Percentiles rank a stretch among this genome's conserved stretches.
Evolutionary conservation across 2,797 vertebrate genomes (phyloP).

Genomic region (Xerus rutilus): DNA sequence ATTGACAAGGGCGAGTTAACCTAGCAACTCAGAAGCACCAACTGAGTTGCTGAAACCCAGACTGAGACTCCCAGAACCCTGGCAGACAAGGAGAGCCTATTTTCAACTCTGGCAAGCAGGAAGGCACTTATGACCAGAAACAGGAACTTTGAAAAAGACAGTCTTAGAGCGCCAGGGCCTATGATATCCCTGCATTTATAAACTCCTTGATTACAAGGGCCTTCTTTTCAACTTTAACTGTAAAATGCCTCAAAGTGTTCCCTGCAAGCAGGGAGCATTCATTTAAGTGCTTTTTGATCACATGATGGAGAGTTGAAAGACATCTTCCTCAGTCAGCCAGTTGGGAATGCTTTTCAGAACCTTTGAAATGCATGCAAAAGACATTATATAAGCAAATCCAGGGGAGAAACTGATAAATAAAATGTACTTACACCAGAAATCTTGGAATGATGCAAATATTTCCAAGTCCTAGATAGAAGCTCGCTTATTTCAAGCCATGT

Average conservation of each 20-base stretch:
- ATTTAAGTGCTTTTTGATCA: not conserved
- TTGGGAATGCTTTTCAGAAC: not conserved
- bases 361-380: constrained; percentile 27
- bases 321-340: not conserved
- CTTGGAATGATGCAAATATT: not conserved
- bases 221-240: not conserved
- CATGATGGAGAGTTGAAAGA: not conserved
- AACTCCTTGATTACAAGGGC: not conserved
- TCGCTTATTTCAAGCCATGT: not conserved
- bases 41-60: not conserved
- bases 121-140: not conserved
- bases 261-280: not conserved
- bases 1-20: not conserved
- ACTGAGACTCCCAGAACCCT: not conserved
- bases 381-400: not conserved
- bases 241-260: constrained; percentile 1
- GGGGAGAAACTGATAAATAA: not conserved
- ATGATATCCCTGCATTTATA: not conserved
- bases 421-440: not conserved
- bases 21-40: not conserved
- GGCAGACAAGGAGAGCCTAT: not conserved
- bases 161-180: not conserved
- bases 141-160: not conserved
- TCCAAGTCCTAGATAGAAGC: not conserved
- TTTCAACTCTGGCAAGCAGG: not conserved